Percentiles rank a stretch among this genome's conserved stretches.
Evolutionary conservation across 2,888 invertebrate genomes (phyloP).

Genomic region (Macrosiphum euphorbiae): DNA sequence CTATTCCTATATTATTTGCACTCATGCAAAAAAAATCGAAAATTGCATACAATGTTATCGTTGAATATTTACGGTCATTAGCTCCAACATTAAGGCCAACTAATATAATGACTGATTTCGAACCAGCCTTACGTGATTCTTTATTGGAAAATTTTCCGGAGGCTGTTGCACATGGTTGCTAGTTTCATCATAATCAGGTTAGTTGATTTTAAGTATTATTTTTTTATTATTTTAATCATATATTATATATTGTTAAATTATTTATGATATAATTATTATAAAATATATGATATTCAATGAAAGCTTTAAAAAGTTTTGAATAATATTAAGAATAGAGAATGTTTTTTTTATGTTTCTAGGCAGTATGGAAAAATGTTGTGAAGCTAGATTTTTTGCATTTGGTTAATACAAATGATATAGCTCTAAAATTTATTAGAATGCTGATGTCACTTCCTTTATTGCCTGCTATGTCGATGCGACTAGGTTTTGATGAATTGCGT

Average conservation of each 20-base stretch:
- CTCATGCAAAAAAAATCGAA: not conserved
- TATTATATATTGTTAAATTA: not conserved
- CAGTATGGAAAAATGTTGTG: slow-evolving; percentile 9
- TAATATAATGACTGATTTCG: not conserved
- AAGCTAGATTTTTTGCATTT: not conserved
- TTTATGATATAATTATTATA: not conserved
- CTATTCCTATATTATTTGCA: not conserved
- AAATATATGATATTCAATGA: not conserved
- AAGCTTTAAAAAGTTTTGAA: not conserved
- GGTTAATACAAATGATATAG: slow-evolving; percentile 4
- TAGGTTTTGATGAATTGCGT: not conserved
- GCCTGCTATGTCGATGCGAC: not conserved
- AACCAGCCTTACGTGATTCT: not conserved
- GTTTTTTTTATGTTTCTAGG: not conserved
- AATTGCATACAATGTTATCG: not conserved
- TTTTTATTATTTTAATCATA: not conserved
- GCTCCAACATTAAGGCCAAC: not conserved
- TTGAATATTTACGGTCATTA: not conserved
- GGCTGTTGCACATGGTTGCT: not conserved
- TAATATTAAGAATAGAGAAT: not conserved
- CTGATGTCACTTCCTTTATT: not conserved
- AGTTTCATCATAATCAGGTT: slow-evolving; percentile 8
- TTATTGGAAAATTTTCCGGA: not conserved
- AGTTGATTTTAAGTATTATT: not conserved
- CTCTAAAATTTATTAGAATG: not conserved